Evolutionary conservation across 2,888 invertebrate genomes (phyloP).

Genomic region (Spodoptera exigua): DNA sequence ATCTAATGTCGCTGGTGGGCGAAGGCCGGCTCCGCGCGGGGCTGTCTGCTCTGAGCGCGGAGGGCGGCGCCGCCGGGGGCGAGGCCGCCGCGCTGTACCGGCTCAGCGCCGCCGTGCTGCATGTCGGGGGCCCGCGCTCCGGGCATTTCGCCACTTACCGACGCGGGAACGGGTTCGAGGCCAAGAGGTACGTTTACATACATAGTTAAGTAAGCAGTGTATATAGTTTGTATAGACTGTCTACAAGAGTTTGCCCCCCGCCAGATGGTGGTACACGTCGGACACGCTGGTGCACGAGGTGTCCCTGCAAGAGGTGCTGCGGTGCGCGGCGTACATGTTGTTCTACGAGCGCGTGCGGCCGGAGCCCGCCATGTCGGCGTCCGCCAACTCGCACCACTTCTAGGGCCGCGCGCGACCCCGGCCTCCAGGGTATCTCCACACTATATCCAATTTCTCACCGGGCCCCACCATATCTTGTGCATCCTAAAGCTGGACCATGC

Average conservation of each 20-base stretch:
- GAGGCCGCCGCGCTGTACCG: constrained; percentile 87
- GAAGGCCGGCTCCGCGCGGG: constrained; percentile 65
- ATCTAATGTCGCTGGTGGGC: constrained; percentile 86
- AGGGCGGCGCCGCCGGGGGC: constrained; percentile 51
- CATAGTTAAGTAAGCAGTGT: background rate
- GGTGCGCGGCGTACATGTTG: constrained; percentile 96
- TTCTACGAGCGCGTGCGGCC: constrained; percentile 93
- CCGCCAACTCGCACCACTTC: constrained; percentile 63
- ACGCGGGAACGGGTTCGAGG: constrained; percentile 91
- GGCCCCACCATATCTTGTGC: background rate
- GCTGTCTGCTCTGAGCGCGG: constrained; percentile 56
- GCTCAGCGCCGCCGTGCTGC: constrained; percentile 95
- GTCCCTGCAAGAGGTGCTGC: constrained; percentile 94
- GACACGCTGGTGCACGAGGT: constrained; percentile 95
- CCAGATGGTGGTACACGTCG: constrained; percentile 96
- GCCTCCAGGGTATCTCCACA: constrained; percentile 9
- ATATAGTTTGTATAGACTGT: no score
- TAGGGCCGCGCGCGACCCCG: constrained; percentile 34
- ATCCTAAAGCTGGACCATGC: no score
- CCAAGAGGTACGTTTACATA: constrained; percentile 76
- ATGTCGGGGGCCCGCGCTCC: constrained; percentile 96
- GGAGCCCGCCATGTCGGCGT: constrained; percentile 44
- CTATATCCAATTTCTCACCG: constrained; percentile 16
- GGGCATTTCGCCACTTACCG: constrained; percentile 99
- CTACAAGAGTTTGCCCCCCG: background rate